Evolutionary conservation across 2,113 vertebrate species (phyloP).

Genomic region (Phalacrocorax carbo): DNA sequence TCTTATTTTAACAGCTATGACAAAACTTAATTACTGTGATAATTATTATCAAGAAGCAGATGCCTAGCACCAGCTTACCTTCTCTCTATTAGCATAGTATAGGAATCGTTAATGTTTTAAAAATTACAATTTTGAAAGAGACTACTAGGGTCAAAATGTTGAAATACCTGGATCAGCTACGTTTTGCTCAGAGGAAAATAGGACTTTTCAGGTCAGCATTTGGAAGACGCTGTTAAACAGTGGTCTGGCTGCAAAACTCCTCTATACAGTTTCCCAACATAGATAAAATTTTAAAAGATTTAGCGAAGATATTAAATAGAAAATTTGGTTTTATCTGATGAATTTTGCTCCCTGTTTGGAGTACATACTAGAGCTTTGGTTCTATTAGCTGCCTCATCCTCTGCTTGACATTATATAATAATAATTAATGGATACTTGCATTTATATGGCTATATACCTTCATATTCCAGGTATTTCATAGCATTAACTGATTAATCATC

Average conservation of each 20-base stretch:
- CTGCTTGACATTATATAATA: background rate
- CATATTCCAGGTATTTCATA: background rate
- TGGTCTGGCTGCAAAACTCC: background rate
- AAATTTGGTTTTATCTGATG: background rate
- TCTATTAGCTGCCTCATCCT: background rate
- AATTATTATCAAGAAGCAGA: slow-evolving; percentile 66
- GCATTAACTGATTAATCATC: background rate
- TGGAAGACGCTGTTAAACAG: background rate
- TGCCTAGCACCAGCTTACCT: slow-evolving; percentile 40
- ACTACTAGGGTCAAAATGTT: background rate
- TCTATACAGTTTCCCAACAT: background rate
- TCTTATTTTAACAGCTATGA: slow-evolving; percentile 51
- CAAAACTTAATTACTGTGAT: slow-evolving; percentile 71
- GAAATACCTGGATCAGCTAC: background rate
- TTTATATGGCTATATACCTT: background rate
- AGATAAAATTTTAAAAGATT: background rate
- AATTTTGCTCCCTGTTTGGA: background rate
- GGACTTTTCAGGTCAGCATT: background rate
- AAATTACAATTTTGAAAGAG: background rate
- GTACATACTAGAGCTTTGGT: background rate
- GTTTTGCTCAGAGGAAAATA: background rate
- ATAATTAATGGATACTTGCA: background rate
- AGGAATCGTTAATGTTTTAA: slow-evolving; percentile 36
- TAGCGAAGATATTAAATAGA: background rate
- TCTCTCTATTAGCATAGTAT: background rate